Evolutionary conservation across 2,888 invertebrate genomes (phyloP), one percentile per base, ranked within the genome.

Genomic region (Liodrosophila aerea): DNA sequence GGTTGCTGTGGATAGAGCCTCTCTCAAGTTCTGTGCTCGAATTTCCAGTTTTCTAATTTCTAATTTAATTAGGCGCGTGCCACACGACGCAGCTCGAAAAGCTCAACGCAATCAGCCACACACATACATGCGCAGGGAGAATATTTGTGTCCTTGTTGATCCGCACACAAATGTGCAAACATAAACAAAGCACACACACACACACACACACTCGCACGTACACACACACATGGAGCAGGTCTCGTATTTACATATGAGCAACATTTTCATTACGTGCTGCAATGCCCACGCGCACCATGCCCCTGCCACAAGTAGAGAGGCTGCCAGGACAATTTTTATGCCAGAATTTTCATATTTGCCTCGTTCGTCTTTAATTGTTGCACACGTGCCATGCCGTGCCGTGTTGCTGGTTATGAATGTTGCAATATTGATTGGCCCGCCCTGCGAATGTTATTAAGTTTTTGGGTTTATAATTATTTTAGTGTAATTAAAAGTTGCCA

Each of bases 21-120:
- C 57, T 65, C 34, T 36, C 47, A 44, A 59, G 36, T 47, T 60
- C 47, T 40, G 11, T 64, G 62, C 64, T 61, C 71, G 61, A 81
- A 82, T 82, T 59, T 68, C 56, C 72, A 4, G 64, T 64, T 85
- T 85, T 65, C 72, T 85, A 77, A 78, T 85, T 82, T 68, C 65
- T 75, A 78, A 82, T 85, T 78, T 78, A 85, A 78, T 78, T 85
- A 78, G 83, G 69, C 76, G 60, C 78, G 56, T 72, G 72, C 52
- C 78, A 36, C 57, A 40, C 31, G 49, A 47, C 57, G 52, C 52
- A 30, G 44, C 61, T 39, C 45, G 41, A 39, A 62, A 61, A 33
- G 61, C 82, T 70, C 70, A 73, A 61, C 50, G 64, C 64, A 84
- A 77, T 73, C 84, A 70, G 63, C 29, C 30, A 31, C 54, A 29